Conservation (phyloP, 2,113 vertebrate species). For the Microcebus tavaratra region DNA sequence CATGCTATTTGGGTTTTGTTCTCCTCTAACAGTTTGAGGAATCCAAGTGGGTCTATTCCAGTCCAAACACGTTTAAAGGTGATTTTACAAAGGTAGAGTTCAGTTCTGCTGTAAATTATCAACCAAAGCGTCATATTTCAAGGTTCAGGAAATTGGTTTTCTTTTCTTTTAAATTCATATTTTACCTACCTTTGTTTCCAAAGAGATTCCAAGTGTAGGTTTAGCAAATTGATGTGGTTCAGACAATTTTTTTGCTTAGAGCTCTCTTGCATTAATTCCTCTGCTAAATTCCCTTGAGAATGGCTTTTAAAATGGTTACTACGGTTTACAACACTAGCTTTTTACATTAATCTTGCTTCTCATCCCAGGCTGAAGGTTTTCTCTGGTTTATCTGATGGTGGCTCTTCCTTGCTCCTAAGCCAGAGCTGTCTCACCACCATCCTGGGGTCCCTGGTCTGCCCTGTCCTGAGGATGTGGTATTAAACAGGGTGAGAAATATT, state of each 20-base stretch:
- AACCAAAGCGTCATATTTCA: not conserved
- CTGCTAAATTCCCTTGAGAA: not conserved
- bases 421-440: not conserved
- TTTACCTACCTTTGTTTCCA: constrained; percentile 10
- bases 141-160: not conserved
- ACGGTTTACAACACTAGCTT: not conserved
- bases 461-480: not conserved
- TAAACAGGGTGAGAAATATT: not conserved
- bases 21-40: not conserved
- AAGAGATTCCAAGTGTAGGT: not conserved
- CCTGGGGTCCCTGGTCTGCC: not conserved
- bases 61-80: not conserved
- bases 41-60: not conserved
- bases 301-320: not conserved
- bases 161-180: not conserved
- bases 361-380: not conserved
- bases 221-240: constrained; percentile 27
- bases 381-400: not conserved
- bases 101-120: not conserved
- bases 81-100: not conserved
- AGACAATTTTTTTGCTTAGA: not conserved
- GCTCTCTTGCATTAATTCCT: constrained; percentile 26
- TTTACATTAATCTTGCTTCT: not conserved
- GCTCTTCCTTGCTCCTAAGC: not conserved
- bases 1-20: constrained; percentile 21